Base-by-base conservation (phyloP, 1,140 invertebrate species). In the Dendrolimus kikuchii region DNA sequence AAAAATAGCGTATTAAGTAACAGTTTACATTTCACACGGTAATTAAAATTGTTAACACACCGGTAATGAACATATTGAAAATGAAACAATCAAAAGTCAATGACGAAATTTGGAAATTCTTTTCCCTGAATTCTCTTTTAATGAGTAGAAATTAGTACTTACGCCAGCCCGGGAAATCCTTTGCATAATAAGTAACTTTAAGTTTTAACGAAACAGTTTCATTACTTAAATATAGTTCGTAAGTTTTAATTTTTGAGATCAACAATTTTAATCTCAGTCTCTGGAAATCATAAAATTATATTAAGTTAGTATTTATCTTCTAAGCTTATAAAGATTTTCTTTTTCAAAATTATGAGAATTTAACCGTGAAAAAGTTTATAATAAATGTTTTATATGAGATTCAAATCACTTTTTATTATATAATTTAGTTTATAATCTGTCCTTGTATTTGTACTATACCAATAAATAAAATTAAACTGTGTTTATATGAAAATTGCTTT, bases 41-140 rank as follows among this genome's bases (percentile, higher is more conserved):
- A 71, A 77, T 76, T 68, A 80, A 80, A 80, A 71, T 70, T 66
- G 64, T 74, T 74, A 79, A 71, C 66, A 70, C 59, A 38, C 59
- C 23, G 23, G 23, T 3, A 63, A 54, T 58, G 64, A 68, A 68
- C 51, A 49, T 68, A 62, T 66, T 55, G 61, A 66, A 73, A 66
- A 60, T 60, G 23, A 56, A 54, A 53, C 59, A 40, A 38, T 47
- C 8, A 36, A 46, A 43, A 41, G 42, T 41, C 49, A 43, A 5
- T 38, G 43, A 51, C 47, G 38, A 59, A 54, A 66, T 57, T 23
- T 23, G 23, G 23, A 23, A 23, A 23, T 23, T 23, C 1, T 23
- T 23, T 23, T 23, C 23, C 23, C 23, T 23, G 23, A 23, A 2
- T 23, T 23, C 1, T 23, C 3, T 23, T 23, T 23, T 23, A 23